These are phyloP conservation scores for Plectus sambesii DNA, from an alignment of 1,140 invertebrate genomes.

Conservation along the genomic window DNA sequence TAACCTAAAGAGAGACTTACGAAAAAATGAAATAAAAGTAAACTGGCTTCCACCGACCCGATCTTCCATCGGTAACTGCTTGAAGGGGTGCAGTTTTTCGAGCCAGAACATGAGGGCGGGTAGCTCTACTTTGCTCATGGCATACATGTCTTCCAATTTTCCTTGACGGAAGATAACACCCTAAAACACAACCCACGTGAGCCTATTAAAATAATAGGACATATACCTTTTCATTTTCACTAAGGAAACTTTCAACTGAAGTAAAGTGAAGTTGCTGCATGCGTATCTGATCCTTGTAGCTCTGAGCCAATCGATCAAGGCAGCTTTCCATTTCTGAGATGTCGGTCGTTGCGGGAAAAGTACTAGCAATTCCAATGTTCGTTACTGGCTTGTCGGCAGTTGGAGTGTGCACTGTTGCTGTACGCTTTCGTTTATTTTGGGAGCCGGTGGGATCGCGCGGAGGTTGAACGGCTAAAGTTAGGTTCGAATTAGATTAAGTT, in stretches of 20 bases:
- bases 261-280: slow-evolving; percentile 22
- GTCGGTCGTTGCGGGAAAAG: slow-evolving; percentile 2
- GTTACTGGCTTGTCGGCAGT: not conserved
- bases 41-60: slow-evolving; percentile 14
- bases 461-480: slow-evolving; percentile 24
- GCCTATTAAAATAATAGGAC: too few species aligned
- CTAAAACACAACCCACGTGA: slow-evolving; percentile 10
- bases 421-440: slow-evolving; percentile 18
- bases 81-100: slow-evolving; percentile 23
- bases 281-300: slow-evolving; percentile 15
- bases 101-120: slow-evolving; percentile 24
- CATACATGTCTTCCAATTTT: slow-evolving; percentile 19
- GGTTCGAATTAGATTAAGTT: too few species aligned
- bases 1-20: not conserved
- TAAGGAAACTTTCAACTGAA: slow-evolving; percentile 18
- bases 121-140: slow-evolving; percentile 20
- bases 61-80: slow-evolving; percentile 11
- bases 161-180: slow-evolving; percentile 16
- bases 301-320: slow-evolving; percentile 9
- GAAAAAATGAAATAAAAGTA: not conserved
- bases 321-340: not conserved
- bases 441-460: slow-evolving; percentile 25
- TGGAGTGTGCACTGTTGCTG: not conserved
- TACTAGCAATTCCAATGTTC: not conserved
- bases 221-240: slow-evolving; percentile 12